Evolutionary conservation across 2,797 vertebrate species (phyloP).

Genomic region (Liasis olivaceus): DNA sequence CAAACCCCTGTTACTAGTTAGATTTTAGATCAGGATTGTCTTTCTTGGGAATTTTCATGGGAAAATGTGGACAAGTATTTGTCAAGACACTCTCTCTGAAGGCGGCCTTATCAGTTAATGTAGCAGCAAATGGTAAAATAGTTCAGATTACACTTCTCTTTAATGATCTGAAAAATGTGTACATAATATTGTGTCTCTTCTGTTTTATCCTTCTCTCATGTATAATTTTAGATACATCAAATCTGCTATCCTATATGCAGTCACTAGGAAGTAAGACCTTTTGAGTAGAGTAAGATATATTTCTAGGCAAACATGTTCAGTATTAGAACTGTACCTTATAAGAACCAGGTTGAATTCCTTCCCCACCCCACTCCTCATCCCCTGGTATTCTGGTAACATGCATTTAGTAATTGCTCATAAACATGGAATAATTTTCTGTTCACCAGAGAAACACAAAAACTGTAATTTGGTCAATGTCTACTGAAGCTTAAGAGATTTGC

Average conservation of each 20-base stretch:
- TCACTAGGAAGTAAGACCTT: background rate
- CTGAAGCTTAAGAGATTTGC: background rate
- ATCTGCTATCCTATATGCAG: background rate
- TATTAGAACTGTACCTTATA: background rate
- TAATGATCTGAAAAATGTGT: background rate
- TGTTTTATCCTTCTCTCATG: background rate
- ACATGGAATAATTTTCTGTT: background rate
- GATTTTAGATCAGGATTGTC: background rate
- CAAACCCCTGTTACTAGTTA: background rate
- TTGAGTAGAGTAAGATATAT: background rate
- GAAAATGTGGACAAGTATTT: background rate
- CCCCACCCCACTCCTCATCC: background rate
- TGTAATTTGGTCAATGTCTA: background rate
- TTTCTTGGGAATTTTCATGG: background rate
- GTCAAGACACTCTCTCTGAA: background rate
- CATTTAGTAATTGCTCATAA: background rate
- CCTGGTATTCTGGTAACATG: conserved; percentile 15
- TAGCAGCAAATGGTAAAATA: background rate
- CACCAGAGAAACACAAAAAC: background rate
- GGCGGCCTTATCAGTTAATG: background rate
- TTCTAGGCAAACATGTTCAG: background rate
- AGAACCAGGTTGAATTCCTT: background rate
- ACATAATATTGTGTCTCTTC: conserved; percentile 16
- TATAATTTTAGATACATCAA: background rate
- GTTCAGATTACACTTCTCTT: background rate